phyloP scores from a whole-genome alignment of 2,797 vertebrate species.

The Pipistrellus pygmaeus region DNA sequence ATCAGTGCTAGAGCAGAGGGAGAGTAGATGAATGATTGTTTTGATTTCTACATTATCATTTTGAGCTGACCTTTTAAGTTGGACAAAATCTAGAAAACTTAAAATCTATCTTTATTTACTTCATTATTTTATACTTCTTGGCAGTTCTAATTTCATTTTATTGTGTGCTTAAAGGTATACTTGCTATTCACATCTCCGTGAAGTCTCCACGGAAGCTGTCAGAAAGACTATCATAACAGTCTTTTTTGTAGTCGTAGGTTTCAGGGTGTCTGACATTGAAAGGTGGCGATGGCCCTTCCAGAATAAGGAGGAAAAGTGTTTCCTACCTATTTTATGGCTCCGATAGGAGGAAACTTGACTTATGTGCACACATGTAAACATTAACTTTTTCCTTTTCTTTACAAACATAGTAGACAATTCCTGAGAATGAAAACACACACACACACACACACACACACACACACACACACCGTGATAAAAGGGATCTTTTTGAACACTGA shows the following conservation, averaged over 20 bases:
- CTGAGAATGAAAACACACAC: neutral
- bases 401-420: conserved; percentile 11
- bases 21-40: conserved; percentile 60
- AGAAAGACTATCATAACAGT: conserved; percentile 65
- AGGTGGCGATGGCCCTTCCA: neutral
- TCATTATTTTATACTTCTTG: conserved; percentile 82
- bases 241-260: conserved; percentile 80
- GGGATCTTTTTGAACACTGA: conserved; percentile 68
- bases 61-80: conserved; percentile 62
- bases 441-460: neutral
- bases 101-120: conserved; percentile 84
- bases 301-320: conserved; percentile 70
- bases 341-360: conserved; percentile 67
- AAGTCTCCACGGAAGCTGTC: conserved; percentile 74
- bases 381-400: conserved; percentile 58
- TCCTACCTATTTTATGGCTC: conserved; percentile 69
- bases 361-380: conserved; percentile 61
- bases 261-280: conserved; percentile 77
- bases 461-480: neutral
- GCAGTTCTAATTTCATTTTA: conserved; percentile 84
- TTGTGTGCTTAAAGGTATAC: conserved; percentile 78
- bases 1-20: conserved; percentile 37
- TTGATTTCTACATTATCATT: conserved; percentile 65
- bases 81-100: conserved; percentile 73
- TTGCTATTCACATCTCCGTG: conserved; percentile 83